Evolutionary conservation across 2,113 vertebrate genomes (phyloP), one percentile per base, ranked within the genome.

Genomic region (Neotoma lepida): DNA sequence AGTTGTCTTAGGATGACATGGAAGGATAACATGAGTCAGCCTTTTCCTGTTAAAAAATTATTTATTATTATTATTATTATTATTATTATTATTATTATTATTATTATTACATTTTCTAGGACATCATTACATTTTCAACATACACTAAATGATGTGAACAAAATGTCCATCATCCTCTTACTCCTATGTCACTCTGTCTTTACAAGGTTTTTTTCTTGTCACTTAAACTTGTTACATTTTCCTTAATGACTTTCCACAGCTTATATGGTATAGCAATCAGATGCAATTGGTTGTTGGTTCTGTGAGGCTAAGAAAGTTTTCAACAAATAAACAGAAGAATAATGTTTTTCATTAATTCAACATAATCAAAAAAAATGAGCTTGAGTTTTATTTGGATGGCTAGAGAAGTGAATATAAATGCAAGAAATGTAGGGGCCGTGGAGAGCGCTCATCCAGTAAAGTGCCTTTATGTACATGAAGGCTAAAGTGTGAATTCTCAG

Each of bases 101-200:
- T n/a, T n/a, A n/a, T n/a, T 84, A 28, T 84, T 94, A 78, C 0
- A 51, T 89, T 86, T 94, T 88, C 12, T 30, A 4, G 49, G 12
- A 81, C 77, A 61, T 61, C 94, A 92, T 74, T 97, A 92, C 3
- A 73, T 66, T 82, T 82, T 28, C 26, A 94, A 71, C 28, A 89
- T 58, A 64, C 33, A 49, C 13, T 71, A n/a, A 95, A 88, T 22
- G 30, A 58, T 73, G 30, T 70, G 26, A 58, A 70, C 51, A 26
- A 88, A 86, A 28, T 46, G 82, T 13, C 28, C 68, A 82, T 66
- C 49, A 88, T 58, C 46, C 70, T 64, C 18, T 85, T 77, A 89
- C 54, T 54, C 51, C 66, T 35, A 41, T 85, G 84, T 44, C 39
- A 73, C 28, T 94, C 1, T 49, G 18, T 2, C 33, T 63, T 95